Evolutionary conservation across 2,888 invertebrate species (phyloP).

Genomic region (Emmelina monodactyla): DNA sequence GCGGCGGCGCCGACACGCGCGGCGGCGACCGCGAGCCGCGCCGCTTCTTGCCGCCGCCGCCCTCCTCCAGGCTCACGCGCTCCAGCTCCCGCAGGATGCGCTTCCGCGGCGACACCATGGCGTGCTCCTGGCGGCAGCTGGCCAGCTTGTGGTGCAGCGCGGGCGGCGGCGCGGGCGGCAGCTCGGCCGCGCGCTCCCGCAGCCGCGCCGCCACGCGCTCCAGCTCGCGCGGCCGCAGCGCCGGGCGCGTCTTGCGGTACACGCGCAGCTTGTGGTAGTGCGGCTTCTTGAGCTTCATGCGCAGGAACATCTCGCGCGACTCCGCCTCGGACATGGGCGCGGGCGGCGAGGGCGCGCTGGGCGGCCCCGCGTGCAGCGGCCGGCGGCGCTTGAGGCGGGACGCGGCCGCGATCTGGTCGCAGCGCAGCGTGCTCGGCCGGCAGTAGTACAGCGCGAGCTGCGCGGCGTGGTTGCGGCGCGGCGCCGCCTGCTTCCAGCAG

Average conservation of each 20-base stretch:
- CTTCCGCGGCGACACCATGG: conserved; percentile 82
- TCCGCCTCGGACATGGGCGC: conserved; percentile 22
- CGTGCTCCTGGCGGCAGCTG: conserved; percentile 54
- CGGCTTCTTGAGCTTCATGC: conserved; percentile 61
- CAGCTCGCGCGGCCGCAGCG: conserved; percentile 38
- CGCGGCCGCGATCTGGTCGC: conserved; percentile 45
- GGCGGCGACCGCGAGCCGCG: conserved; percentile 20
- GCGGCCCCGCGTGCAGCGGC: conserved; percentile 66
- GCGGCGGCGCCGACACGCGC: conserved; percentile 20
- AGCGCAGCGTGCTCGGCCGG: conserved; percentile 60
- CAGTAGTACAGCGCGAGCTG: conserved; percentile 77
- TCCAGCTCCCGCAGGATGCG: conserved; percentile 84
- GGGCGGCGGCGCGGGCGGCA: conserved; percentile 35
- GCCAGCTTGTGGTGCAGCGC: conserved; percentile 53
- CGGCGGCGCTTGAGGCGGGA: conserved; percentile 69
- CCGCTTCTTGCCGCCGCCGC: conserved; percentile 34
- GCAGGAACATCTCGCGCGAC: conserved; percentile 49
- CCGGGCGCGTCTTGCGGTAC: conserved; percentile 49
- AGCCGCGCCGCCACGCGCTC: conserved; percentile 38
- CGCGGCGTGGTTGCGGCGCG: conserved; percentile 75
- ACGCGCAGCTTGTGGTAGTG: conserved; percentile 59
- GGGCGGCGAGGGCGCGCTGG: conserved; percentile 22
- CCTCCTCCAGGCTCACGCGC: conserved; percentile 74
- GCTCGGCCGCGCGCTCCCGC: conserved; percentile 40
- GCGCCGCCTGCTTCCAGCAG: conserved; percentile 85